phyloP scores from a whole-genome alignment of 2,888 invertebrate genomes.

The Nemotelus pantherinus region DNA sequence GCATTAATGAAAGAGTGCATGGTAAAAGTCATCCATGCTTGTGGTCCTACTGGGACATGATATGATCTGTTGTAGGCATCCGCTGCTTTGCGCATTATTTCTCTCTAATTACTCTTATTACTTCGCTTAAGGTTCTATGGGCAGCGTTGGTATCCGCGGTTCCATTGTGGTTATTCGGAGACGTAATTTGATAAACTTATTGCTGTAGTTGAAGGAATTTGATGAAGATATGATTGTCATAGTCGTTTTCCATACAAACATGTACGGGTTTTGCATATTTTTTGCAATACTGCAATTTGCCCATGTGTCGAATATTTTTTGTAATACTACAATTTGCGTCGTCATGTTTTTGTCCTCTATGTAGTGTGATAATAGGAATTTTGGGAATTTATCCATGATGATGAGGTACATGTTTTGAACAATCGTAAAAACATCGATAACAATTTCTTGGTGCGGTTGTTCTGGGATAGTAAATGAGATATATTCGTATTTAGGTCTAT shows the following conservation, averaged over 20 bases:
- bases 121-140: not conserved
- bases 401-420: not conserved
- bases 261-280: not conserved
- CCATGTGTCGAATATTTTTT: not conserved
- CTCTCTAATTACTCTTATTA: not conserved
- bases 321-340: not conserved
- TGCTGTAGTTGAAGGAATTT: not conserved
- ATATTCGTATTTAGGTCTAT: conserved; percentile 1
- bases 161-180: not conserved
- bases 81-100: not conserved
- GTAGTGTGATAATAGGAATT: too few species aligned
- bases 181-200: not conserved
- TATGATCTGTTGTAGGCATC: not conserved
- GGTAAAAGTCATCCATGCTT: too few species aligned
- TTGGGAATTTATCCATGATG: too few species aligned
- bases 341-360: not conserved
- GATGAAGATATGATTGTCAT: conserved; percentile 1
- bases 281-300: not conserved
- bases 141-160: not conserved
- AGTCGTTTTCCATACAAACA: conserved; percentile 3
- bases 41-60: not conserved
- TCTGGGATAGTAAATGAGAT: not conserved
- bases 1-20: not conserved
- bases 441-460: not conserved
- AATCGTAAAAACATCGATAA: conserved; percentile 3